Percentiles rank a stretch among this genome's conserved stretches.
Conservation (phyloP, 2,113 vertebrate genomes). For the Sus scrofa region DNA sequence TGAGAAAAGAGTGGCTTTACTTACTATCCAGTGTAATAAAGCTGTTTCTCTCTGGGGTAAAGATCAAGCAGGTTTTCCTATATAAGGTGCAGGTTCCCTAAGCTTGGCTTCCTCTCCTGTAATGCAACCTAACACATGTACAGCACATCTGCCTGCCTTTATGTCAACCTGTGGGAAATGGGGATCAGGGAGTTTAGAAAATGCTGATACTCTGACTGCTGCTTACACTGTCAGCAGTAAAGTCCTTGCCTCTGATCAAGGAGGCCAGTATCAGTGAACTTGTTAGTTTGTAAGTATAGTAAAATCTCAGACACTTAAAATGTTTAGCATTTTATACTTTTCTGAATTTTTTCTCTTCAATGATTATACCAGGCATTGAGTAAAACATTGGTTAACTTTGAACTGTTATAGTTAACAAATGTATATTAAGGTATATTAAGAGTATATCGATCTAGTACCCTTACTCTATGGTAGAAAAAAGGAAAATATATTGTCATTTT, state of each 20-base stretch:
- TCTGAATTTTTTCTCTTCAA: background rate
- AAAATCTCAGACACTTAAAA: background rate
- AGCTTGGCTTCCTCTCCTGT: background rate
- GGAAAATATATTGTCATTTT: slow-evolving; percentile 39
- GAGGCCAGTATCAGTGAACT: background rate
- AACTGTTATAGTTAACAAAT: background rate
- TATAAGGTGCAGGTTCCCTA: background rate
- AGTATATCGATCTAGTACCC: background rate
- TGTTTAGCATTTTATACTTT: background rate
- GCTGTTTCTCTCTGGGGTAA: background rate
- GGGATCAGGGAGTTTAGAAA: background rate
- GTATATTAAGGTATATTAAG: background rate
- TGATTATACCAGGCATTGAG: background rate
- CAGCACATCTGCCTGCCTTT: background rate
- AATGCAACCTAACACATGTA: background rate
- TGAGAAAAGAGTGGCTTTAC: background rate
- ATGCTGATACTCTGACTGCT: background rate
- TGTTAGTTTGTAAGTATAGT: background rate
- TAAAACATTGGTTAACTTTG: slow-evolving; percentile 26
- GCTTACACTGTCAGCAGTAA: background rate
- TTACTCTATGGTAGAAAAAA: slow-evolving; percentile 38
- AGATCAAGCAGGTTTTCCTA: background rate
- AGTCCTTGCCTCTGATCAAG: background rate
- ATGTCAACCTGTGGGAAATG: background rate
- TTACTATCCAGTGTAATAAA: background rate